Base-by-base conservation (phyloP, 2,113 vertebrate species). In the Syrmaticus mikado region DNA sequence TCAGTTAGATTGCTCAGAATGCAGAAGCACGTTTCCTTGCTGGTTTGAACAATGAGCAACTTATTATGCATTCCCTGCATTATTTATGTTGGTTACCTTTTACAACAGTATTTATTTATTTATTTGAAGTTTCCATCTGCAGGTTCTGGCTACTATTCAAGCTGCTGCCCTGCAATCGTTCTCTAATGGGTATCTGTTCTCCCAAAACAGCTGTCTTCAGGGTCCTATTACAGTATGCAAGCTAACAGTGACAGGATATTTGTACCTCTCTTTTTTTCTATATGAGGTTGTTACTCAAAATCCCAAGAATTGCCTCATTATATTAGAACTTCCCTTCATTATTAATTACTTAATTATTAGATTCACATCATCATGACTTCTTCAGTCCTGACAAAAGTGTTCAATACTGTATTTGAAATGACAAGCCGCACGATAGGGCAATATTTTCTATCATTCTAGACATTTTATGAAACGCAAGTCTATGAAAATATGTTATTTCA, bases 81-180 rank as follows among this genome's bases (percentile, higher is more conserved):
- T 85, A 85, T 85, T 86, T 87, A 75, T 30, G 62, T 43, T 81
- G 65, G 55, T 75, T 82, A 60, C 70, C 77, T 81, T 53, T 11
- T 32, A 86, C 52, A 53, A 52, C 73, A 67, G 10, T 68, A 62
- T 87, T 75, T 86, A 60, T 89, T 74, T 85, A 60, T 68, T 75
- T 84, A 81, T 89, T 91, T 78, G 10, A 84, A 89, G 38, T 79
- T 85, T 76, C 89, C 91, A 92, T 89, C 90, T 91, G 89, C 76
- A 70, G 22, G 58, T 40, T 62, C 78, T 95, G 92, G 62, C 78
- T 76, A 32, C 27, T 8, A 68, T 87, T 80, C 62, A 82, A 79
- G 72, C 79, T 57, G 62, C 85, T 34, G 17, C 65, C 30, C 8
- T 85, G 48, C 25, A 32, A 68, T 30, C 7, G 1, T 28, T 52